phyloP scores from a whole-genome alignment of 2,797 vertebrate species.

The Euthynnus affinis region DNA sequence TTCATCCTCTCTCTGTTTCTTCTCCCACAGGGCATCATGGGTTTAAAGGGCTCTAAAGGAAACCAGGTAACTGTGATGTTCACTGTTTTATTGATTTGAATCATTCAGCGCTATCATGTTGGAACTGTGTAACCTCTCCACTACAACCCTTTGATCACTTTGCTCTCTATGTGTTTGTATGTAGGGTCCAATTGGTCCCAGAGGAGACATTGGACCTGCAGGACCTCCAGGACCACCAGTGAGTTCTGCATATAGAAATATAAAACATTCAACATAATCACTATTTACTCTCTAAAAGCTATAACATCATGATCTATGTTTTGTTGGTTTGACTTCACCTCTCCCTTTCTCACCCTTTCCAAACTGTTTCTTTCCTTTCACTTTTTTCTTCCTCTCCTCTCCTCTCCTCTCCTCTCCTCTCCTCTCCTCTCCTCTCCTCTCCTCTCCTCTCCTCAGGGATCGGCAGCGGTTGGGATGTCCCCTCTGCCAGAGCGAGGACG shows the following conservation, averaged over 20 bases:
- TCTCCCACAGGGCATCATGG: constrained; percentile 76
- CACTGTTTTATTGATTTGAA: background rate
- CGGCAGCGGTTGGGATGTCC: constrained; percentile 87
- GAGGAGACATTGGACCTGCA: constrained; percentile 91
- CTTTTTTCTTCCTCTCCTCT: too few relatives aligned
- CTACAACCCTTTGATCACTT: background rate
- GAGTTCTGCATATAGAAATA: constrained; percentile 75
- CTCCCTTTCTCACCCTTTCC: background rate
- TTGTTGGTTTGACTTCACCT: background rate
- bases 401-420: too few relatives aligned
- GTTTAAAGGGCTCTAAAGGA: constrained; percentile 85
- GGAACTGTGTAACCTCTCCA: background rate
- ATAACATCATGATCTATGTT: background rate
- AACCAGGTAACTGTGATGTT: constrained; percentile 74
- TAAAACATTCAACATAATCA: background rate
- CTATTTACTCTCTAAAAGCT: background rate
- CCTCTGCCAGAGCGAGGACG: constrained; percentile 88
- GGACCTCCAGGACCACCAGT: constrained; percentile 95
- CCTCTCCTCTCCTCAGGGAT: constrained; percentile 84
- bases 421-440: background rate
- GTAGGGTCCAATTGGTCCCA: constrained; percentile 94
- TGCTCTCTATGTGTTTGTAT: constrained; percentile 22
- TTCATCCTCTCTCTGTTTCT: background rate
- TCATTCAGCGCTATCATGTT: background rate
- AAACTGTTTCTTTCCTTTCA: too few relatives aligned